Conservation (phyloP, 2,113 vertebrate genomes). For the Pseudolaguvia tuberculata region DNA sequence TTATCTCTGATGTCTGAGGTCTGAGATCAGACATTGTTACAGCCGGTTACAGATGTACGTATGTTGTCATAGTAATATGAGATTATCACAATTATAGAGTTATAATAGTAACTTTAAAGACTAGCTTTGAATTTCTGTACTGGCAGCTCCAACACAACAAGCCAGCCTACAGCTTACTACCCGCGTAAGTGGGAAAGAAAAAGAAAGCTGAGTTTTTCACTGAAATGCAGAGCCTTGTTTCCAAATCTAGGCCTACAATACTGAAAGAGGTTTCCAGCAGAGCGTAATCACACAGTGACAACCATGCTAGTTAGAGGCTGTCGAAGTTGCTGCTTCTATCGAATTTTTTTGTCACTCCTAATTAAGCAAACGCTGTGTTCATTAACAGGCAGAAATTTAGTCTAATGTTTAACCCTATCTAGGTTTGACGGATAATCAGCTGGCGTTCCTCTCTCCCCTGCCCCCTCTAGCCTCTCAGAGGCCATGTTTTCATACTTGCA, state of each 20-base stretch:
- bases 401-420: slow-evolving; percentile 66
- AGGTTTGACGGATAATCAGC: slow-evolving; percentile 59
- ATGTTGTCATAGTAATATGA: too few relatives aligned
- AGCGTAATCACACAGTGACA: slow-evolving; percentile 46
- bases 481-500: slow-evolving; percentile 61
- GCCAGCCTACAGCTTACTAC: neutral
- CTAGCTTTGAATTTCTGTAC: too few relatives aligned
- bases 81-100: neutral
- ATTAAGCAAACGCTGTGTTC: slow-evolving; percentile 40
- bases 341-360: slow-evolving; percentile 40
- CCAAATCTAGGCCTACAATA: slow-evolving; percentile 22
- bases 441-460: slow-evolving; percentile 26
- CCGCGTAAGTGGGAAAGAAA: neutral
- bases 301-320: slow-evolving; percentile 37
- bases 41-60: too few relatives aligned
- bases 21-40: neutral
- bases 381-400: slow-evolving; percentile 70
- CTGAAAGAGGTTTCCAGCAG: slow-evolving; percentile 38
- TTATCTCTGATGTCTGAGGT: neutral
- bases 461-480: slow-evolving; percentile 52
- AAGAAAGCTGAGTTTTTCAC: slow-evolving; percentile 28
- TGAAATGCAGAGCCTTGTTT: slow-evolving; percentile 26
- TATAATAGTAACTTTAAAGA: neutral
- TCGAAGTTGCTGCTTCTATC: slow-evolving; percentile 19
- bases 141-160: neutral